Evolutionary conservation across 2,113 vertebrate genomes (phyloP).

Genomic region (Hemibagrus wyckioides): DNA sequence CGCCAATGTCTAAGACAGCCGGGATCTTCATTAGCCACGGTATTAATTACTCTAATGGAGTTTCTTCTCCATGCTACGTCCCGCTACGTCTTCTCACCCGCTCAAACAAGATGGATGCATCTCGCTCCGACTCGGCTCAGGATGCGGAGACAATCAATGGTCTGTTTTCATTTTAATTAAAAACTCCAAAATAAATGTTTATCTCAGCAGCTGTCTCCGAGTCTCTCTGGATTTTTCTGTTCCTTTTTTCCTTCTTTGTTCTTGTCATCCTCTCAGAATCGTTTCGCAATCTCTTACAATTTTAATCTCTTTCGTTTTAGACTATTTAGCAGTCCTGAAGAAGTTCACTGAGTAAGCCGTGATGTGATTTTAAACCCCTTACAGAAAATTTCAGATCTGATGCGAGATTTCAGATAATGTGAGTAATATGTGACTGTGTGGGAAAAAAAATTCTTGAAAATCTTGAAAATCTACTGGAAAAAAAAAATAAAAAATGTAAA

Average conservation of each 20-base stretch:
- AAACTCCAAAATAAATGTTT: slow-evolving; percentile 56
- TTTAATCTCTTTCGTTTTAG: background rate
- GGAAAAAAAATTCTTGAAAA: too few relatives aligned
- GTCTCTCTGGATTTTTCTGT: background rate
- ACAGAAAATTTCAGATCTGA: too few relatives aligned
- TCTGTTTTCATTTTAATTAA: slow-evolving; percentile 60
- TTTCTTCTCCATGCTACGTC: slow-evolving; percentile 35
- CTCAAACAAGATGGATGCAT: slow-evolving; percentile 51
- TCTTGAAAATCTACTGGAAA: too few relatives aligned
- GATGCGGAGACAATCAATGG: slow-evolving; percentile 52
- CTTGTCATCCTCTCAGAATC: background rate
- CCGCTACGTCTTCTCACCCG: slow-evolving; percentile 31
- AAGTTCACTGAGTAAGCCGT: background rate
- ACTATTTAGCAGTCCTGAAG: background rate
- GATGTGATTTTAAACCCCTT: slow-evolving; percentile 6
- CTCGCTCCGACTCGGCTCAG: slow-evolving; percentile 34
- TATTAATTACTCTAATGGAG: slow-evolving; percentile 54
- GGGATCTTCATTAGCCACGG: slow-evolving; percentile 49
- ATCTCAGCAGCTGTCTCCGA: slow-evolving; percentile 24
- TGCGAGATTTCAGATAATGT: too few relatives aligned
- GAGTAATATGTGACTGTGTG: too few relatives aligned
- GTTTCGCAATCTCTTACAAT: background rate
- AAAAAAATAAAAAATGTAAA: too few relatives aligned
- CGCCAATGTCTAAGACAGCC: slow-evolving; percentile 42
- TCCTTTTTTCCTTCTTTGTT: background rate